Base-by-base conservation (phyloP, 2,797 vertebrate genomes). In the Paedocypris micromegethes region DNA sequence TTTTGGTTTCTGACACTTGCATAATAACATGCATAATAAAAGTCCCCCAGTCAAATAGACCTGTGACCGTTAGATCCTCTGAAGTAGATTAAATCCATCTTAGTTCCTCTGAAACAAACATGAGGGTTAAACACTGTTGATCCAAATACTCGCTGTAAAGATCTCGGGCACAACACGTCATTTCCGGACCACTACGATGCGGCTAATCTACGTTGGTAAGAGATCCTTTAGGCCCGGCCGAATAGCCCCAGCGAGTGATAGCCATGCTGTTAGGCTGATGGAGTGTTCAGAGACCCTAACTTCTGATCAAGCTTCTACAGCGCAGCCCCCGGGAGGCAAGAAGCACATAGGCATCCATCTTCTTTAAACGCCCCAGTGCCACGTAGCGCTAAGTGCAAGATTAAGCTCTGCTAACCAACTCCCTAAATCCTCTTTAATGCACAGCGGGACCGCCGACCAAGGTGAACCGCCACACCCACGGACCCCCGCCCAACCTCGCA, bases 311-410 rank as follows among this genome's bases (percentile, higher is more conserved):
- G 73, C 76, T 65, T 79, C 60, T 78, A 23, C 69, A 67, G 66
- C 54, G 59, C 77, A 77, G 9, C 68, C 75, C 80, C 81, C 72
- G 7, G 50, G 68, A 68, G 81, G 81, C 72, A 74, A 39, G 65
- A 72, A 62, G 60, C 73, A 75, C 61, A 69, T 73, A 75, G 78
- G 81, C 85, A 88, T 87, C 83, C 76, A 78, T 88, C 85, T 87
- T 74, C 69, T 72, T 61, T 73, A 85, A 87, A 88, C 79, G 39
- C 41, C 53, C 6, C 44, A 50, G 80, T 83, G 82, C 78, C 83
- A 83, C 80, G 72, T 86, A 68, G 70, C 66, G 72, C 83, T 83
- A 83, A 87, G 79, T 78, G 80, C 72, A 77, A 86, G 82, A 89
- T 86, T 81, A 85, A 80, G 80, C 61, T 74, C 75, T 2, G 43